phyloP scores from a whole-genome alignment of 2,888 invertebrate genomes.

The Volucella inflata region DNA sequence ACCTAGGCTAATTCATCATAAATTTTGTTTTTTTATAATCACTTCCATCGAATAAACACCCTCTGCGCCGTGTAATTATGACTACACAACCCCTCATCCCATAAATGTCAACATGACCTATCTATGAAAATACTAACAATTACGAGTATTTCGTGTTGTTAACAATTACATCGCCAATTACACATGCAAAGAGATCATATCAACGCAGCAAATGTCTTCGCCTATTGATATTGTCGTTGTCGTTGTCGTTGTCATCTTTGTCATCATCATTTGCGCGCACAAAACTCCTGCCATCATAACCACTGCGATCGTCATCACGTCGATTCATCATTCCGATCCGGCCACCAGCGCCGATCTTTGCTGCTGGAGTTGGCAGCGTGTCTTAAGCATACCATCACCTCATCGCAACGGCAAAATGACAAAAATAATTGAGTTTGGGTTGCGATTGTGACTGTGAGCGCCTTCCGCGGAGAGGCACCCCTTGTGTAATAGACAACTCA shows the following conservation, averaged over 20 bases:
- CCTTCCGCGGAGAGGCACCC: conserved; percentile 16
- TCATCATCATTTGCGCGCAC: conserved; percentile 63
- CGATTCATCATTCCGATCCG: conserved; percentile 64
- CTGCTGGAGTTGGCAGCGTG: conserved; percentile 48
- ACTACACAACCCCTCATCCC: conserved; percentile 34
- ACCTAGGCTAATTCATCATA: conserved; percentile 46
- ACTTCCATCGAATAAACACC: background rate
- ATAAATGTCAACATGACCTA: conserved; percentile 68
- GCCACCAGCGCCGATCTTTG: background rate
- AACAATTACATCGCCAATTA: conserved; percentile 74
- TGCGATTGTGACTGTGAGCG: conserved; percentile 25
- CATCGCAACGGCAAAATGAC: conserved; percentile 33
- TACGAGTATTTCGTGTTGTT: conserved; percentile 61
- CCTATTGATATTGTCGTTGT: conserved; percentile 36
- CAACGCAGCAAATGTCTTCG: conserved; percentile 28
- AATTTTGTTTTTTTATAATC: conserved; percentile 44
- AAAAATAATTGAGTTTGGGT: conserved; percentile 72
- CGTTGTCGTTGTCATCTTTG: conserved; percentile 24
- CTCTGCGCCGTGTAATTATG: background rate
- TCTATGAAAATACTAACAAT: conserved; percentile 54
- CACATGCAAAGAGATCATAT: conserved; percentile 73
- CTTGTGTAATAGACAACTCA: conserved; percentile 51
- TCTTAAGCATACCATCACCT: background rate
- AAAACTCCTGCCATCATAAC: conserved; percentile 69
- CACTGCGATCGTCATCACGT: conserved; percentile 56